Evolutionary conservation across 1,140 invertebrate species (phyloP).

Genomic region (Drosophila parvula): DNA sequence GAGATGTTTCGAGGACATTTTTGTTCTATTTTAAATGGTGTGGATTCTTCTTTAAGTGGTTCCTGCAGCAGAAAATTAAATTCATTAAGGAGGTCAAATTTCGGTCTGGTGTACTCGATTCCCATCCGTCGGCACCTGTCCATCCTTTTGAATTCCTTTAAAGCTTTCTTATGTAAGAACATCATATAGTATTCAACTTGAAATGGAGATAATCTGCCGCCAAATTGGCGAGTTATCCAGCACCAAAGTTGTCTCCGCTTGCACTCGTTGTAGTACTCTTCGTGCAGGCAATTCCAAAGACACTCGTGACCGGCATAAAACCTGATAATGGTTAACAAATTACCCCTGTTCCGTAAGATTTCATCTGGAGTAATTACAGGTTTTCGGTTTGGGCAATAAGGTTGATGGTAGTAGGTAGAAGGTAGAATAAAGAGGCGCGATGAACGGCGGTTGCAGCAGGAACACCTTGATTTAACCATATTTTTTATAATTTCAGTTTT

Average conservation of each 20-base stretch:
- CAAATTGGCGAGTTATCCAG: slow-evolving; percentile 38
- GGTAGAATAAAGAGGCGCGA: too few species aligned
- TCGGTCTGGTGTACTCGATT: neutral
- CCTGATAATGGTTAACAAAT: slow-evolving; percentile 31
- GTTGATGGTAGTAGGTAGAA: too few species aligned
- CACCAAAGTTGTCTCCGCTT: slow-evolving; percentile 15
- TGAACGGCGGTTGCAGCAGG: neutral
- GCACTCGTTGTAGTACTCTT: slow-evolving; percentile 14
- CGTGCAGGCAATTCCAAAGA: slow-evolving; percentile 29
- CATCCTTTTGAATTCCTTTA: slow-evolving; percentile 19
- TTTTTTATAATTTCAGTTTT: neutral
- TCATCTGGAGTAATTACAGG: neutral
- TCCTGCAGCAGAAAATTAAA: slow-evolving; percentile 20
- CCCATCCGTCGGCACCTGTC: slow-evolving; percentile 1
- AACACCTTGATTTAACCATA: slow-evolving; percentile 12
- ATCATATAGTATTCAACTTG: slow-evolving; percentile 12
- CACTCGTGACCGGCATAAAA: slow-evolving; percentile 45
- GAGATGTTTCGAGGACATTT: too few species aligned
- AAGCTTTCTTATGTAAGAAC: slow-evolving; percentile 7
- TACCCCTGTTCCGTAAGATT: slow-evolving; percentile 10
- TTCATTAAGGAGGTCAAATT: slow-evolving; percentile 29
- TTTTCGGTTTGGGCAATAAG: neutral
- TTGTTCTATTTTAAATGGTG: too few species aligned
- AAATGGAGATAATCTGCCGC: slow-evolving; percentile 1
- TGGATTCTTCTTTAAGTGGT: neutral